Evolutionary conservation across 2,797 vertebrate genomes (phyloP).

Genomic region (Hephaestus fuliginosus): DNA sequence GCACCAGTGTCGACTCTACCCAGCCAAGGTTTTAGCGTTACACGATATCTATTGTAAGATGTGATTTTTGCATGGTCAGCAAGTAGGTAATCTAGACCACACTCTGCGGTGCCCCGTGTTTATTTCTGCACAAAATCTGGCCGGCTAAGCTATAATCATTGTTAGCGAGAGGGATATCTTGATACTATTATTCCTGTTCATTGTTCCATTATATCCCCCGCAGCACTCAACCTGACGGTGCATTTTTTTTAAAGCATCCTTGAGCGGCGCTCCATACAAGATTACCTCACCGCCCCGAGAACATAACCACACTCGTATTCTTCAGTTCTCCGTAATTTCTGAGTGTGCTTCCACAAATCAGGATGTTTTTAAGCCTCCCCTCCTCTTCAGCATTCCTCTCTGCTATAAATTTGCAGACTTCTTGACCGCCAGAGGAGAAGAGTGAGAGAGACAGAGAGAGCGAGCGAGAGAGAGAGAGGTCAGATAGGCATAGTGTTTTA

Average conservation of each 20-base stretch:
- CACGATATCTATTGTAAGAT: slow-evolving; percentile 58
- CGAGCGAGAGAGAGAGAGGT: slow-evolving; percentile 28
- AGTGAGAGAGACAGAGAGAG: slow-evolving; percentile 6
- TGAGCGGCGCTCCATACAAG: slow-evolving; percentile 16
- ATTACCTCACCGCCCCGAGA: slow-evolving; percentile 44
- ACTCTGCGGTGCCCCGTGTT: slow-evolving; percentile 61
- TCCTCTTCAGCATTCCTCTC: slow-evolving; percentile 27
- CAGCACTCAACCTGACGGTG: slow-evolving; percentile 52
- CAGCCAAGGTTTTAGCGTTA: slow-evolving; percentile 31
- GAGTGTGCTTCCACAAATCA: slow-evolving; percentile 19
- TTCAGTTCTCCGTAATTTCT: slow-evolving; percentile 14
- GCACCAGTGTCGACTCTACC: slow-evolving; percentile 13
- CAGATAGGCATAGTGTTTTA: slow-evolving; percentile 25
- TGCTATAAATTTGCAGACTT: slow-evolving; percentile 22
- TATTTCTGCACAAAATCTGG: slow-evolving; percentile 68
- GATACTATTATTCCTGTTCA: slow-evolving; percentile 63
- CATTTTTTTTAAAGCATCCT: slow-evolving; percentile 44
- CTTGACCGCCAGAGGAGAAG: slow-evolving; percentile 18
- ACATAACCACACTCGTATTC: slow-evolving; percentile 37
- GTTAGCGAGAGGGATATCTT: slow-evolving; percentile 64
- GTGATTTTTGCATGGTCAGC: slow-evolving; percentile 63
- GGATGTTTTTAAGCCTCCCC: slow-evolving; percentile 25
- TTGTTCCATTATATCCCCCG: slow-evolving; percentile 66
- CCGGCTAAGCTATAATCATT: slow-evolving; percentile 72
- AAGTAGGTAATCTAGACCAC: slow-evolving; percentile 65